Conservation (phyloP, 2,888 invertebrate genomes). For the Campopleginae sp. region DNA sequence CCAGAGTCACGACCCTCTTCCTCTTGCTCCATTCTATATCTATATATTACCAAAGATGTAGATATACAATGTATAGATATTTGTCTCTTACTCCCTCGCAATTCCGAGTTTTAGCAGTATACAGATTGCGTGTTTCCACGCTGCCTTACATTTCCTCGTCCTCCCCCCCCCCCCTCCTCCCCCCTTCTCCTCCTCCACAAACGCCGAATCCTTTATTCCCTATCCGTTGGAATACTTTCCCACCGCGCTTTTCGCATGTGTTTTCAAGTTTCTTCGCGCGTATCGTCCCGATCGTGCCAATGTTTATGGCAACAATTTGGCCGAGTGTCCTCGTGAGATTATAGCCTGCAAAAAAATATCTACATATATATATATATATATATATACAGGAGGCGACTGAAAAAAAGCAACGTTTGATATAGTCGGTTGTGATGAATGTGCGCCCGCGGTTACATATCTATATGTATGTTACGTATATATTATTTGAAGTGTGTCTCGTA, state of each 20-base stretch:
- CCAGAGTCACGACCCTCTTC: conserved; percentile 81
- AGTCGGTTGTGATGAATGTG: background rate
- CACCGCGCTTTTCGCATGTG: conserved; percentile 24
- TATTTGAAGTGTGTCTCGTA: conserved; percentile 27
- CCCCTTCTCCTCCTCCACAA: conserved; percentile 40
- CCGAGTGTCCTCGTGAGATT: no score
- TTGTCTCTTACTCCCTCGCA: conserved; percentile 55
- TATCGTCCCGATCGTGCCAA: background rate
- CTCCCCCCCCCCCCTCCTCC: conserved; percentile 25
- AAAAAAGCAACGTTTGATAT: no score
- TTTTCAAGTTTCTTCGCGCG: background rate
- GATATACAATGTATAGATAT: conserved; percentile 20
- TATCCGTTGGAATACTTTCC: conserved; percentile 44
- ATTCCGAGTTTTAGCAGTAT: conserved; percentile 54
- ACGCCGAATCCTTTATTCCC: conserved; percentile 43
- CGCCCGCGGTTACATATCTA: background rate
- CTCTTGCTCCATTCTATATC: conserved; percentile 71
- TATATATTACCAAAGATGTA: background rate
- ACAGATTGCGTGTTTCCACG: conserved; percentile 32
- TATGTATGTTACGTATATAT: conserved; percentile 35
- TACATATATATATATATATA: no score
- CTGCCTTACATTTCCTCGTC: conserved; percentile 57
- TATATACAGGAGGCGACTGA: no score
- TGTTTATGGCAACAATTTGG: background rate
- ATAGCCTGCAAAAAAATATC: no score